Evolutionary conservation across 2,888 invertebrate genomes (phyloP).

Genomic region (Lissocephala sabroskyi): DNA sequence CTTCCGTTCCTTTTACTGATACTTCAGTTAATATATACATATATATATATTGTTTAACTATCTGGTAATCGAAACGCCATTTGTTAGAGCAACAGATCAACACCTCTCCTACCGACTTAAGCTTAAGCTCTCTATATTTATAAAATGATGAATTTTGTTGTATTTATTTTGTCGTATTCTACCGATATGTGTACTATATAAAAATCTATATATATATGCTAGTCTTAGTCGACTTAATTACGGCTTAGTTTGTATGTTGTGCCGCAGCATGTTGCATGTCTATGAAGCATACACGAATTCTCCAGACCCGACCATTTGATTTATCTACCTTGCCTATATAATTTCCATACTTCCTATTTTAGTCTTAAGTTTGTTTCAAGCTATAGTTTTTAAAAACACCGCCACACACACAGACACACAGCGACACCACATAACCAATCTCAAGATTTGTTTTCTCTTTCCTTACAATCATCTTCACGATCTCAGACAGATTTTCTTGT

Average conservation of each 20-base stretch:
- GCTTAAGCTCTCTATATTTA: slow-evolving; percentile 25
- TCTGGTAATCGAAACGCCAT: too few species aligned
- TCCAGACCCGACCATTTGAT: slow-evolving; percentile 27
- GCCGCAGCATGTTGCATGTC: slow-evolving; percentile 65
- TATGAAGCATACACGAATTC: slow-evolving; percentile 38
- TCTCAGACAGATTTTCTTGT: too few species aligned
- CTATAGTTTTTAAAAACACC: slow-evolving; percentile 16
- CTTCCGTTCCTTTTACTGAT: too few species aligned
- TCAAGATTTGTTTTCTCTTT: too few species aligned
- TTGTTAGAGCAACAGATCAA: slow-evolving; percentile 70
- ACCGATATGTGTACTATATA: slow-evolving; percentile 5
- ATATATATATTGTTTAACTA: too few species aligned
- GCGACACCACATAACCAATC: too few species aligned
- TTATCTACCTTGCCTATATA: too few species aligned
- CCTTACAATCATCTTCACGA: too few species aligned
- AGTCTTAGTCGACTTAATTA: slow-evolving; percentile 18
- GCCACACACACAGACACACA: slow-evolving; percentile 5
- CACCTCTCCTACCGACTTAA: slow-evolving; percentile 73
- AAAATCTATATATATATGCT: slow-evolving; percentile 18
- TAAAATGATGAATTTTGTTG: slow-evolving; percentile 17
- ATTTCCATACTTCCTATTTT: slow-evolving; percentile 26
- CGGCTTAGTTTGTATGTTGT: slow-evolving; percentile 49
- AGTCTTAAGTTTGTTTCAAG: slow-evolving; percentile 25
- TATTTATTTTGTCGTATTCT: slow-evolving; percentile 33
- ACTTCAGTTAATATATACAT: too few species aligned